A percentile compares a stretch with the other conserved stretches of the same genome.
phyloP scores from a whole-genome alignment of 2,888 invertebrate species.

The Tenthredo amoena region DNA sequence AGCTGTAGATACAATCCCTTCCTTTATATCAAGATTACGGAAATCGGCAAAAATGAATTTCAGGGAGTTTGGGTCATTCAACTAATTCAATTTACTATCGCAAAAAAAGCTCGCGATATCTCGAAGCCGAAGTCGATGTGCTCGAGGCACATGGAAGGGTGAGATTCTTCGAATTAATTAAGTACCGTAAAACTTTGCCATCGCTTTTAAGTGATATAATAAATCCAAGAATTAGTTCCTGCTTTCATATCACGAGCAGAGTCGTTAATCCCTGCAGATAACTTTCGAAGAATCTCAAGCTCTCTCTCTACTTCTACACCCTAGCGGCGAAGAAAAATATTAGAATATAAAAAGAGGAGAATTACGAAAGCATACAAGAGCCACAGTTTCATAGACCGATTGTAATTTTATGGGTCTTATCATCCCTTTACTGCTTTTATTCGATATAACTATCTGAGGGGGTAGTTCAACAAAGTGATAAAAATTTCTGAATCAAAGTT shows the following conservation, averaged over 20 bases:
- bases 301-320: background rate
- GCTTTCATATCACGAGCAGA: background rate
- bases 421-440: background rate
- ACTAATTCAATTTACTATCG: background rate
- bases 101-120: background rate
- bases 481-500: background rate
- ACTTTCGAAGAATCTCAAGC: background rate
- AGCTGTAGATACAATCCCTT: background rate
- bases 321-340: background rate
- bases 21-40: background rate
- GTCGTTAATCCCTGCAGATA: slow-evolving; percentile 10
- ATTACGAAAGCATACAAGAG: background rate
- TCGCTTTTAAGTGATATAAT: slow-evolving; percentile 3
- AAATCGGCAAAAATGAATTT: background rate
- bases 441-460: background rate
- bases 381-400: background rate
- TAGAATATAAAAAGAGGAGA: background rate
- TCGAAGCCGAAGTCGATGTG: background rate
- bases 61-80: background rate
- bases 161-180: slow-evolving; percentile 1
- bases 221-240: slow-evolving; percentile 20
- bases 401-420: background rate
- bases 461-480: background rate
- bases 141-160: background rate
- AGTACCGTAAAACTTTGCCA: background rate